Percentiles rank a stretch among this genome's conserved stretches.
Conservation (phyloP, 2,888 invertebrate species). For the Oxytorus armatus region DNA sequence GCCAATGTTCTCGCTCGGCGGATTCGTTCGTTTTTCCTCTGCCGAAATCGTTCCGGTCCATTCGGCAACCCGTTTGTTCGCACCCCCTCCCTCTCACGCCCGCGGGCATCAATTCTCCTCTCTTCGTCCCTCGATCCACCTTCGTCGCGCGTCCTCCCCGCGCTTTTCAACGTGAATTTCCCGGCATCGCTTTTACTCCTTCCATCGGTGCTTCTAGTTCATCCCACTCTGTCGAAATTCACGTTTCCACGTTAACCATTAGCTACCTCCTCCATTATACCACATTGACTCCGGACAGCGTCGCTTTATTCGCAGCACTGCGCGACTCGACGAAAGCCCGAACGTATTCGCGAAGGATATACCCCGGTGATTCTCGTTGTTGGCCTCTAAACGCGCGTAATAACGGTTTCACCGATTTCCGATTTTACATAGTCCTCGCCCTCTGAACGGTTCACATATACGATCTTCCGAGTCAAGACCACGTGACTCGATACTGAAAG, state of each 20-base stretch:
- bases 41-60: constrained; percentile 61
- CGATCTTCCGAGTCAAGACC: too few species aligned
- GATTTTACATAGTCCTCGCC: too few species aligned
- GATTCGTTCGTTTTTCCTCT: constrained; percentile 16
- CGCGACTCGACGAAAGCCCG: constrained; percentile 4
- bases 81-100: constrained; percentile 48
- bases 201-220: constrained; percentile 33
- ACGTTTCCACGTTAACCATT: constrained; percentile 31
- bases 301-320: constrained; percentile 5
- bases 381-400: constrained; percentile 53
- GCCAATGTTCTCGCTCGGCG: constrained; percentile 45
- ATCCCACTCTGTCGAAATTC: constrained; percentile 27
- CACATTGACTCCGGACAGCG: constrained; percentile 17
- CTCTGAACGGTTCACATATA: too few species aligned
- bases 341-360: constrained; percentile 12
- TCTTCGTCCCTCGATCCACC: constrained; percentile 56
- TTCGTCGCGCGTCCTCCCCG: constrained; percentile 32
- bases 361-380: constrained; percentile 65
- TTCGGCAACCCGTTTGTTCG: constrained; percentile 65
- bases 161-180: constrained; percentile 35
- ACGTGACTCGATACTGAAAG: too few species aligned
- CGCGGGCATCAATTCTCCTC: constrained; percentile 7
- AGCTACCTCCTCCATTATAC: constrained; percentile 27
- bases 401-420: too few species aligned
- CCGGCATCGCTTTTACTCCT: constrained; percentile 49